Evolutionary conservation across 2,113 vertebrate genomes (phyloP), one percentile per base, ranked within the genome.

Genomic region (Brevimyrus niger): DNA sequence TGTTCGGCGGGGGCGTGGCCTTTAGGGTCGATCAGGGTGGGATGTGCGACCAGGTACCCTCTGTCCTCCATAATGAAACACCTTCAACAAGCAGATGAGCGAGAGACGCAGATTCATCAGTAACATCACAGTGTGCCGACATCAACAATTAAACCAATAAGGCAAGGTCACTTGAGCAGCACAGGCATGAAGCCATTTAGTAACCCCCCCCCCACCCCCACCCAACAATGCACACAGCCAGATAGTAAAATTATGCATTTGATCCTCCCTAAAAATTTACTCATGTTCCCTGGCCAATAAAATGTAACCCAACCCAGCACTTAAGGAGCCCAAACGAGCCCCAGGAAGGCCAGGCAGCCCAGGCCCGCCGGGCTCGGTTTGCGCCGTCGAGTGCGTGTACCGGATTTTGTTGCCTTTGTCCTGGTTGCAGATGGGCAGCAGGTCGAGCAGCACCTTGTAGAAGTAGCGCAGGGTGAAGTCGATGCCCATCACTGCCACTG

Each of bases 31-130:
- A 99, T 99, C 90, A 99, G 97, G 19, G 98, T 99, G 0, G 98
- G 98, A 65, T 99, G 98, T 5, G 98, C 98, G 73, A 99, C 98
- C 50, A 99, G 96, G 92, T 99, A 99, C 1, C 98, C 98, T 92
- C 98, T 95, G 96, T 99, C 98, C 91, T 99, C 98, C 98, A 99
- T 99, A 90, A 99, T 99, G 90, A 99, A 99, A 93, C 98, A 99
- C 93, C 98, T 99, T 92, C 1, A 86, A 87, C 35, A 76, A 51
- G 83, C 6, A 86, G 2, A 53, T 23, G 0, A 42, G 44, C 10
- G 21, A 17, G 35, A 82, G 19, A 46, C 76, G 1, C 15, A 31
- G 10, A 35, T 21, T 80, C 73, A 42, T 35, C 5, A 5, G 11
- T 35, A 80, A 8, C 76, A 42, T 21, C 4, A 38, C 76, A 2